Base-by-base conservation (phyloP, 2,797 vertebrate genomes). In the Lagocephalus sceleratus region DNA sequence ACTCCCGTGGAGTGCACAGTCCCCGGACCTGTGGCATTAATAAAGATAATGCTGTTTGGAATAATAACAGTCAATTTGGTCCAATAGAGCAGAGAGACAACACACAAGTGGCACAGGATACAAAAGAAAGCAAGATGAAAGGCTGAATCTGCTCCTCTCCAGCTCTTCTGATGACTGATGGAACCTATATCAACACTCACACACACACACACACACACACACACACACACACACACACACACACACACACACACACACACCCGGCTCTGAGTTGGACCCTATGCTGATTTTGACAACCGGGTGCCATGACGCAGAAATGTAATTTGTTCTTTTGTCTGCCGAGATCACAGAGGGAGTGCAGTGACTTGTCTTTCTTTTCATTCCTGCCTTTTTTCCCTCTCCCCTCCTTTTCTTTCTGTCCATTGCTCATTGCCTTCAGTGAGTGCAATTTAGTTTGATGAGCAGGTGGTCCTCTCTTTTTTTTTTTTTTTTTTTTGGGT, bases 61-160 rank as follows among this genome's bases (percentile, higher is more conserved):
- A 90, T 90, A 90, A 90, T 89, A 86, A 89, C 82, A 69, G 83
- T 60, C 87, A 88, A 85, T 89, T 88, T 78, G 29, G 45, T 51
- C 64, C 65, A 65, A 82, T 73, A 78, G 79, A 79, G 75, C 55
- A 63, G 71, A 79, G 71, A 76, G 58, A 83, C 75, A 82, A 81
- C 82, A 85, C 67, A 83, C 63, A 57, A 78, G 73, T 68, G 78
- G 51, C 52, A 70, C 14, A 15, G 82, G 84, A 86, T 81, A 90
- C 82, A 89, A 88, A 89, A 89, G 85, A 77, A 85, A 85, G 79
- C 55, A 74, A 89, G 90, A 92, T 92, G 86, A 91, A 92, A 92
- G 90, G 85, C 84, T 73, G 60, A 71, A 52, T 73, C 32, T 64
- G 71, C 60, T 78, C 79, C 76, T 78, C 71, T 73, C 70, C 42